Evolutionary conservation across 2,888 invertebrate genomes (phyloP), one percentile per base, ranked within the genome.

Genomic region (Crepidodera aurea): DNA sequence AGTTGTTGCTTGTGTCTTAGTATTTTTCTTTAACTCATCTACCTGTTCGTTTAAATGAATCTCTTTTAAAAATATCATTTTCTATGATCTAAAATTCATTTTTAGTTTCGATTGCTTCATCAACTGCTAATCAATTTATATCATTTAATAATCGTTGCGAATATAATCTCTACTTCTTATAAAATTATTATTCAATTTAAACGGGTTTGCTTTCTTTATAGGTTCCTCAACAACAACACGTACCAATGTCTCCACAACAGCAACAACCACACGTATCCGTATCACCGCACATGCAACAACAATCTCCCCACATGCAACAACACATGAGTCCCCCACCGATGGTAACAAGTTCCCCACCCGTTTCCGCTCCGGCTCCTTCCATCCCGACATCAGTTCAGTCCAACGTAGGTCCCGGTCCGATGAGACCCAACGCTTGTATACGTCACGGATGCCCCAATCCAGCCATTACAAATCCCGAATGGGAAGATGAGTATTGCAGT

Each of bases 401-500:
- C 27, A 42, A 40, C 19, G 55, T 46, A n/a, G 60, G 54, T 15
- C 56, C 46, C 8, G 65, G 62, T 13, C 74, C 76, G 58, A 77
- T 80, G 81, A 67, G 78, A 70, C 75, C 77, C 58, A 83, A 82
- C 64, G 87, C 90, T 62, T 94, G 94, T 83, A 92, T 94, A 76
- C 90, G 96, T 65, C 91, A 91, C 76, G 95, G 95, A 70, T 97
- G 96, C 82, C 89, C 90, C 67, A 96, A 96, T 83, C 90, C 90
- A 42, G 94, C 96, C 68, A 90, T 95, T 74, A 89, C 93, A 70
- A 95, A 93, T 84, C 90, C 91, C 68, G 95, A 95, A 82, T 96
- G 96, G 96, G 96, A 96, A 81, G 94, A 94, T 80, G 96, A 96
- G 81, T 97, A 96, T 82, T 97, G 96, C 85, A 94, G 95, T 83